Conservation (phyloP, 2,797 vertebrate genomes). For the Megaceryle alcyon region DNA sequence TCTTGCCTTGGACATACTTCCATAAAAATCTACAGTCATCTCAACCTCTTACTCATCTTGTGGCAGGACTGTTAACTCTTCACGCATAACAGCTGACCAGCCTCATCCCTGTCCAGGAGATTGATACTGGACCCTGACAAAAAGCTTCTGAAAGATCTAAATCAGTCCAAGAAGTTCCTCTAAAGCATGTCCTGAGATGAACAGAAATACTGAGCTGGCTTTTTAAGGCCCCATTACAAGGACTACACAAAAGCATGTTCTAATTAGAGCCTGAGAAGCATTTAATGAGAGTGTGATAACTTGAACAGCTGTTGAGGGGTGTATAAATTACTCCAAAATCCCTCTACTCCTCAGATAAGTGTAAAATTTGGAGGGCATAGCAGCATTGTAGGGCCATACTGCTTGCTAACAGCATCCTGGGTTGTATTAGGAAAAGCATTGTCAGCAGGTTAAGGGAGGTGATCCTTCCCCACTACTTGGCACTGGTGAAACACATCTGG, state of each 20-base stretch:
- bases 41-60: neutral
- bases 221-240: neutral
- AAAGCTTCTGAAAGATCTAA: neutral
- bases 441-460: neutral
- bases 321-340: neutral
- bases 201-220: neutral
- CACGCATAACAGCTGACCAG: neutral
- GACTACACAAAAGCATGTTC: neutral
- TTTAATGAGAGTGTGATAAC: neutral
- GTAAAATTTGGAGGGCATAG: neutral
- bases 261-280: neutral
- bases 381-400: neutral
- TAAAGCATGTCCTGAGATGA: neutral
- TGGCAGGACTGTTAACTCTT: neutral
- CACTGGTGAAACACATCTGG: neutral
- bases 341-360: neutral
- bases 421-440: neutral
- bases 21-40: neutral
- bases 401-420: neutral
- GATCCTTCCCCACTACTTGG: neutral
- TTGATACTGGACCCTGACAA: neutral
- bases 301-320: neutral
- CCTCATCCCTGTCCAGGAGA: neutral
- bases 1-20: neutral
- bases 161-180: neutral